These are phyloP conservation scores for Phaonia tiefii DNA, from an alignment of 2,888 invertebrate genomes.

Conservation along the genomic window DNA sequence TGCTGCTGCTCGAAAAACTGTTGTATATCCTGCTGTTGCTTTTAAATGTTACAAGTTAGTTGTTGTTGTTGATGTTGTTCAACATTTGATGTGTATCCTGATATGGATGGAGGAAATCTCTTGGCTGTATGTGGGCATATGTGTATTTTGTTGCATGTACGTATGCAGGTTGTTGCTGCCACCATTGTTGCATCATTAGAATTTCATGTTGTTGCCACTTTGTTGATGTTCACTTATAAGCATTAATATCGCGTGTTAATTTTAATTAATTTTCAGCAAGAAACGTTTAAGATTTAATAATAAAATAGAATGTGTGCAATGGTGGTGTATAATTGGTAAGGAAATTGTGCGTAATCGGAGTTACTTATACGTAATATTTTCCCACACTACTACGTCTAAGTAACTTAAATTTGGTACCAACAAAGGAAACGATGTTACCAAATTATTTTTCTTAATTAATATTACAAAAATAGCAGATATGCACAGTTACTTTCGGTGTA, in stretches of 20 bases:
- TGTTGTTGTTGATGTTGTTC: slow-evolving; percentile 3
- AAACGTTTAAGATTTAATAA: neutral
- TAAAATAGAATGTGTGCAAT: neutral
- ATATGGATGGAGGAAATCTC: slow-evolving; percentile 14
- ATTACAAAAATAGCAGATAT: no score
- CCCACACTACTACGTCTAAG: no score
- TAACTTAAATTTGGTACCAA: no score
- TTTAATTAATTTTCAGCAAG: slow-evolving; percentile 9
- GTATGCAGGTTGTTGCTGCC: slow-evolving; percentile 23
- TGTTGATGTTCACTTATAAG: neutral
- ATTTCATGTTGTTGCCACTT: neutral
- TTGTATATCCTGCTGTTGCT: slow-evolving; percentile 58
- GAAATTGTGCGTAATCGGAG: neutral
- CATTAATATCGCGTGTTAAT: slow-evolving; percentile 14
- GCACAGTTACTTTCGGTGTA: no score
- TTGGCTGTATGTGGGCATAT: neutral
- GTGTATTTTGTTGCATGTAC: neutral
- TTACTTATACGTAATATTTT: neutral
- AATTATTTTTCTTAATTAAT: no score
- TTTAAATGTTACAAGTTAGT: slow-evolving; percentile 38
- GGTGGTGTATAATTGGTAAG: neutral
- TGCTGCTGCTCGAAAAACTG: slow-evolving; percentile 23
- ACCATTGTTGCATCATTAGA: neutral
- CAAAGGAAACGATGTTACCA: no score
- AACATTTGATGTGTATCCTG: slow-evolving; percentile 22